Base-by-base conservation (phyloP, 1,140 invertebrate species). In the Drosophila pseudoananassae region DNA sequence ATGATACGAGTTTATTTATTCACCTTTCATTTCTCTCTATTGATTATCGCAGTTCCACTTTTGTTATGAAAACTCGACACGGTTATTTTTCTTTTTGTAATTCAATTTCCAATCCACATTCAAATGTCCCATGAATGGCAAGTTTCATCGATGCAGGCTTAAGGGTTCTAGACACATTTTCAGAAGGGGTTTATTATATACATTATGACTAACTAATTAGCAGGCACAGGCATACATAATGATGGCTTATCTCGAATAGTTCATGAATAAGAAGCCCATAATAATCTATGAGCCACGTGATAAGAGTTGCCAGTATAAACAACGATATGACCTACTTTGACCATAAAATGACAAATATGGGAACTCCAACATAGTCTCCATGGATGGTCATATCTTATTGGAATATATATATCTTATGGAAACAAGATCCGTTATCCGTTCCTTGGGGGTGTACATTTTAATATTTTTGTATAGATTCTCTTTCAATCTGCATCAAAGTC, bases 41-140 rank as follows among this genome's bases (percentile, higher is more conserved):
- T 63, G 63, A 66, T 66, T 50, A 63, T 25, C 36, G 25, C 58
- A 17, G 23, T 23, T n/a, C 14, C 14, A 23, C 10, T 14, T 46
- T 27, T n/a, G 10, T 40, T 31, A 27, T 20, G 4, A 31, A 23
- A 57, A 15, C 40, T 17, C 10, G 17, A 4, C 17, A 12, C 10
- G 15, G 31, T 25, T 40, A 1, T 57, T 45, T 14, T 6, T 9
- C 20, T 38, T 25, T 8, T 9, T 10, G 10, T n/a, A 10, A n/a
- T 40, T 54, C 10, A 56, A 14, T 45, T 46, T 23, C 3, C 27
- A 4, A 31, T n/a, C 23, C 17, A 27, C 0, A 6, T 58, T 0
- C 25, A 9, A 17, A 31, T 20, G 7, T 17, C 38, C 38, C 25
- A 20, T 8, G 15, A 15, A 46, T 46, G 14, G 38, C 5, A 15